Conservation (phyloP, 64 coral and sea anemone species). For the Montipora foliosa region DNA sequence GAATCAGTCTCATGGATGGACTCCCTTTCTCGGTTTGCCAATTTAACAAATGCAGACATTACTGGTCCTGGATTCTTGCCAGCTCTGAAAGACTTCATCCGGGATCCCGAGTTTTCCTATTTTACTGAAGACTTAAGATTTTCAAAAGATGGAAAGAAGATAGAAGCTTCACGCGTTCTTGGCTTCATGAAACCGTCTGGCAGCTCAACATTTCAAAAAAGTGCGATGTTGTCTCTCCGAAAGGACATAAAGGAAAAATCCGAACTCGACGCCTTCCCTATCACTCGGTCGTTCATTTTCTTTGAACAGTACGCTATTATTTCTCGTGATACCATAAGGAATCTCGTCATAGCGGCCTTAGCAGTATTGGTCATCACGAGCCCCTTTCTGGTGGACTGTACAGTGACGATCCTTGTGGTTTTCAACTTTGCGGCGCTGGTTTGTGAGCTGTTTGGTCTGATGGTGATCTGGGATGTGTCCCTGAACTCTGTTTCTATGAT, state of each 20-base stretch:
- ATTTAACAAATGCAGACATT: background rate
- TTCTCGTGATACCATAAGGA: constrained; percentile 46
- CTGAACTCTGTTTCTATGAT: constrained; percentile 70
- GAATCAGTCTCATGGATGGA: constrained; percentile 41
- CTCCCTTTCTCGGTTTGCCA: constrained; percentile 9
- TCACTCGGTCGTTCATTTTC: constrained; percentile 32
- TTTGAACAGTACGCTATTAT: constrained; percentile 64
- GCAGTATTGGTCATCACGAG: constrained; percentile 64
- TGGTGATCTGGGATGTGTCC: constrained; percentile 76
- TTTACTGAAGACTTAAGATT: constrained; percentile 66
- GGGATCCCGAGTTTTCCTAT: constrained; percentile 28
- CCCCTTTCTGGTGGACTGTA: constrained; percentile 53
- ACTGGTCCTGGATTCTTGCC: constrained; percentile 21
- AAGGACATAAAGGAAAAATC: constrained; percentile 46
- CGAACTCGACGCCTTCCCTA: constrained; percentile 56
- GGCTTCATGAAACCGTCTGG: constrained; percentile 61
- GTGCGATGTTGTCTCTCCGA: constrained; percentile 67
- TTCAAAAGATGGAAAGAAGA: background rate
- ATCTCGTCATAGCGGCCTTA: constrained; percentile 59
- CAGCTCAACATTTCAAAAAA: constrained; percentile 51
- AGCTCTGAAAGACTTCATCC: constrained; percentile 48
- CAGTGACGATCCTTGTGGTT: constrained; percentile 47
- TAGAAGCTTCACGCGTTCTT: constrained; percentile 65
- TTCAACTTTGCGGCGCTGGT: constrained; percentile 50
- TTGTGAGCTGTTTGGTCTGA: constrained; percentile 61